Evolutionary conservation across 2,888 invertebrate species (phyloP).

Genomic region (Xylota sylvarum): DNA sequence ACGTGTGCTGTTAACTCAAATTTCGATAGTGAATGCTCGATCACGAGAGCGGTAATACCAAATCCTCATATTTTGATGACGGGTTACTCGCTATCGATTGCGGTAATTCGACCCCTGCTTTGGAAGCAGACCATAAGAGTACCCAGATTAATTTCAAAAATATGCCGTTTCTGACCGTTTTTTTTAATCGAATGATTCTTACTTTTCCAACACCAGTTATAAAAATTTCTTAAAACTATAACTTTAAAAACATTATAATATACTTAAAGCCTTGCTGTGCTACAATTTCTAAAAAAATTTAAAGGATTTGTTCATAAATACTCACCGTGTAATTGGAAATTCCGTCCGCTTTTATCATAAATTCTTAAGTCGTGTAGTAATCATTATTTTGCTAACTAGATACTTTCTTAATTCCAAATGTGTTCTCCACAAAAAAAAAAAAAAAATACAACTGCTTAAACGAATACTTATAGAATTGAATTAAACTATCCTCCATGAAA

Average conservation of each 20-base stretch:
- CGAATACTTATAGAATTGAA: background rate
- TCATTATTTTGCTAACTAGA: constrained; percentile 50
- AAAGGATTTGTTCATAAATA: constrained; percentile 60
- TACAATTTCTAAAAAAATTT: constrained; percentile 28
- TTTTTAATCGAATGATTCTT: background rate
- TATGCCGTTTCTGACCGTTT: background rate
- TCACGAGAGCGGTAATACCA: too few relatives aligned
- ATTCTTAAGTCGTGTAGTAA: constrained; percentile 36
- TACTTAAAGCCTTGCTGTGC: constrained; percentile 27
- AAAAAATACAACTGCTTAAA: constrained; percentile 16
- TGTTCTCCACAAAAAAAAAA: constrained; percentile 47
- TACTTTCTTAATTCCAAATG: constrained; percentile 48
- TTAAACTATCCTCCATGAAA: constrained; percentile 7
- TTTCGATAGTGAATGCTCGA: too few relatives aligned
- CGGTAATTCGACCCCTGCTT: too few relatives aligned
- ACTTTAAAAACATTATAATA: background rate
- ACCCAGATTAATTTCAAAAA: too few relatives aligned
- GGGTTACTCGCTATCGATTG: too few relatives aligned
- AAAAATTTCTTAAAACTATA: background rate
- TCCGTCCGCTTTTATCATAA: constrained; percentile 70
- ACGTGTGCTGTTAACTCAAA: too few relatives aligned
- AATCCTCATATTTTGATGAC: too few relatives aligned
- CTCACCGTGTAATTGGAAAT: constrained; percentile 69
- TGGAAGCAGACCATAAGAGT: too few relatives aligned
- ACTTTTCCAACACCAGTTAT: background rate